Base-by-base conservation (phyloP, 2,113 vertebrate species). In the Nematolebias whitei region DNA sequence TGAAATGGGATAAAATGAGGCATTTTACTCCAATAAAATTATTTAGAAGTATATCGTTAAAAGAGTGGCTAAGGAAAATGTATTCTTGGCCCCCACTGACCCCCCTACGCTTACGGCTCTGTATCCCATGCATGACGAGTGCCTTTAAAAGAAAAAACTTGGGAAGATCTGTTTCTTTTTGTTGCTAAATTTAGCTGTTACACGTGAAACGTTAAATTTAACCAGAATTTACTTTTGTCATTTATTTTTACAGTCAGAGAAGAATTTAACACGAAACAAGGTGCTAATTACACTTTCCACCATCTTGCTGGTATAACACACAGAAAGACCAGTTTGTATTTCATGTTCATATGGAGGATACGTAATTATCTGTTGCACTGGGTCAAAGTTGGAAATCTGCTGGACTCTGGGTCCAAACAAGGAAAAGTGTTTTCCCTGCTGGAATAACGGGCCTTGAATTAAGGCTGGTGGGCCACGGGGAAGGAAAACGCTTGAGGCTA, bases 351-450 rank as follows among this genome's bases (percentile, higher is more conserved):
- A 35, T 29, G 7, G 9, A 35, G 45, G 2, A 14, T 56, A 38
- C 43, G 9, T 41, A 63, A 57, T 45, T 23, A 20, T 29, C 51
- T 45, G 20, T 63, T 45, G 20, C 10, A 41, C 20, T 22, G 68
- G 38, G 53, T 53, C 26, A 68, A 32, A 67, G 61, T 14, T 58
- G 2, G n/a, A 52, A 59, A 26, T 52, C 15, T 54, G 26, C 12
- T 12, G 19, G 11, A 26, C 7, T 39, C 4, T 19, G 22, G 12
- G 51, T 54, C 52, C 41, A 54, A 73, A 58, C 35, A 48, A 53
- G 20, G 48, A 47, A 32, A 59, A 29, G 4, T 11, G 20, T 24
- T 19, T 38, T 49, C 52, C 39, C n/a, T 26, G 49, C 58, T 32
- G n/a, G 2, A 43, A 51, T 0, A 1, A 44, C 15, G 13, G 49